A percentile compares a stretch with the other conserved stretches of the same genome.
phyloP scores from a whole-genome alignment of 2,113 vertebrate genomes.

The Dasyprocta punctata region DNA sequence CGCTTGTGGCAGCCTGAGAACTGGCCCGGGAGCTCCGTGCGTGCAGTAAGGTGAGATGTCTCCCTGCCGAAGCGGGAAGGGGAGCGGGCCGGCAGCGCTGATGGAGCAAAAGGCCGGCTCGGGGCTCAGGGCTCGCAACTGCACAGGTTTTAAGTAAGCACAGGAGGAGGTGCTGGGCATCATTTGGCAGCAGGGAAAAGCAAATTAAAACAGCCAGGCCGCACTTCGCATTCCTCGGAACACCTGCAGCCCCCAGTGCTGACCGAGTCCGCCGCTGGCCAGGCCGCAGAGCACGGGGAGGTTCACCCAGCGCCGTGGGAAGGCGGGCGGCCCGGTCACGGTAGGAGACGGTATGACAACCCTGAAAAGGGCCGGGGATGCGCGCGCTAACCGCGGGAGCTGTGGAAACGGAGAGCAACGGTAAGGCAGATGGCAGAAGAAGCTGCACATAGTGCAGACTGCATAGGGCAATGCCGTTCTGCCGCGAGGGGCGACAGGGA shows the following conservation, averaged over 20 bases:
- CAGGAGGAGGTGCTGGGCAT: neutral
- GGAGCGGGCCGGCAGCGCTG: too few species aligned
- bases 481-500: too few species aligned
- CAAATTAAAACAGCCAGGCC: neutral
- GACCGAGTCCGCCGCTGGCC: neutral
- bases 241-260: neutral
- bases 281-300: neutral
- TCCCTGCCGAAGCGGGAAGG: too few species aligned
- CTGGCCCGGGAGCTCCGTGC: neutral
- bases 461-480: neutral
- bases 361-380: neutral
- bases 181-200: neutral
- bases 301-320: neutral
- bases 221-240: neutral
- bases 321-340: neutral
- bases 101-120: neutral
- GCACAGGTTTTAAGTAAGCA: neutral
- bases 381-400: neutral
- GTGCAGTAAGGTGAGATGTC: neutral
- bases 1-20: neutral
- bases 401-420: too few species aligned
- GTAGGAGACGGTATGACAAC: neutral
- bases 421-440: neutral
- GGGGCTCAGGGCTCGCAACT: neutral
- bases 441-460: neutral